Base-by-base conservation (phyloP, 2,797 vertebrate genomes). In the Aplochiton taeniatus region DNA sequence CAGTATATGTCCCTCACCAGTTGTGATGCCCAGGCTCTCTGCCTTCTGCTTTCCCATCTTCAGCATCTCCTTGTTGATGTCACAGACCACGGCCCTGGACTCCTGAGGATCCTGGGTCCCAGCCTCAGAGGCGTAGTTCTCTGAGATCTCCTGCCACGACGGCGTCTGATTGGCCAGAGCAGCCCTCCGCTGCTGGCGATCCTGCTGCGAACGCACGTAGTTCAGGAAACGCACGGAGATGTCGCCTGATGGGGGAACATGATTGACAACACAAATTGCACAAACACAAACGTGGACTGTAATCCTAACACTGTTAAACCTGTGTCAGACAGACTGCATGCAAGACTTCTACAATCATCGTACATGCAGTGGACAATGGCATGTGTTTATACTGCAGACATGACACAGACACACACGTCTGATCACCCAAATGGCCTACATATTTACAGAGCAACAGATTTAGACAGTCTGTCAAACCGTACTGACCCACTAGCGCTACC, bases 21-120 rank as follows among this genome's bases (percentile, higher is more conserved):
- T 78, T 1, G 67, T 79, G 75, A 94, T 82, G 71, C 94, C 93
- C 59, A 85, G 79, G 9, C 76, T 58, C 6, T 87, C 81, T 0
- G 94, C 94, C 74, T 91, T 94, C 87, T 93, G 80, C 72, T 93
- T 96, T 57, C 97, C 97, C 67, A 96, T 89, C 80, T 92, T 96
- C 55, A 99, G 90, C 97, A 99, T 99, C 83, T 97, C 96, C 77
- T 93, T 97, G 87, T 97, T 99, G 76, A 99, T 98, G 85, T 99
- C 98, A 77, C 96, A 99, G 68, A 99, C 90, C 64, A 96, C 91
- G 1, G 95, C 96, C 0, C 61, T 88, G 42, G 96, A 95, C 19
- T 90, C 89, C 0, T 63, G 73, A 65, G 52, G 84, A 83, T n/a
- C 80, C 44, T 0, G 80, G 74, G 60, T 12, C 0, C 62, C 82